Conservation (phyloP, 2,113 vertebrate genomes). For the Hemichromis elongatus region DNA sequence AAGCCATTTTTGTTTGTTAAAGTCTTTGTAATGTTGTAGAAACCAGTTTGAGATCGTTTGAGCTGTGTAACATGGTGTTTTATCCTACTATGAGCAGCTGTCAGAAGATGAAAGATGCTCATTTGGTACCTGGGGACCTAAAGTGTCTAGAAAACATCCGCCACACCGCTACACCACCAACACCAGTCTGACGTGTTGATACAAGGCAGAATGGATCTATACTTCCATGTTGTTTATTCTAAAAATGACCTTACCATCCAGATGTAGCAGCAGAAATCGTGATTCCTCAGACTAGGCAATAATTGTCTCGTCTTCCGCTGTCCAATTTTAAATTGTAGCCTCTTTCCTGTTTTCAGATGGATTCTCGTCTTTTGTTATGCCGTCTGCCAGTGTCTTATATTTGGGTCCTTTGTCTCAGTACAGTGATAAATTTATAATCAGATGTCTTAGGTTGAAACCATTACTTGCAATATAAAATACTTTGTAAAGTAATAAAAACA, state of each 20-base stretch:
- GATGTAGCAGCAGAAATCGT: not conserved
- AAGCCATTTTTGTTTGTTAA: not conserved
- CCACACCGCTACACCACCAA: not conserved
- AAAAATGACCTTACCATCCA: not conserved
- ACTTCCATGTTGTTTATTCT: not conserved
- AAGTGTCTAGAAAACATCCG: not conserved
- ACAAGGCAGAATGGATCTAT: rapidly evolving
- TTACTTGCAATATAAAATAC: not conserved
- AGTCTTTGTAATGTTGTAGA: not conserved
- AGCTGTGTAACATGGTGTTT: not conserved
- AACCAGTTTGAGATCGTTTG: not conserved
- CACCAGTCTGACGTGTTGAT: not conserved
- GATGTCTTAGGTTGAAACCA: not conserved
- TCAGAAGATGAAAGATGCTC: not conserved
- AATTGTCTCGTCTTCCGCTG: not conserved
- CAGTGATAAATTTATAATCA: not conserved
- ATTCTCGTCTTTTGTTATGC: not conserved
- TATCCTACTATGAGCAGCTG: not conserved
- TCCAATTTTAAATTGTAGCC: not conserved
- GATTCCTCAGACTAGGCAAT: not conserved
- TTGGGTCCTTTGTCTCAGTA: not conserved
- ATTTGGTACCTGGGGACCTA: not conserved
- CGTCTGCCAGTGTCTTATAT: not conserved
- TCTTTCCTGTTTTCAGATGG: not conserved
- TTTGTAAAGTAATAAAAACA: not conserved